These are phyloP conservation scores for Chymomyza caudatula DNA, from an alignment of 2,888 invertebrate species.

Conservation along the genomic window DNA sequence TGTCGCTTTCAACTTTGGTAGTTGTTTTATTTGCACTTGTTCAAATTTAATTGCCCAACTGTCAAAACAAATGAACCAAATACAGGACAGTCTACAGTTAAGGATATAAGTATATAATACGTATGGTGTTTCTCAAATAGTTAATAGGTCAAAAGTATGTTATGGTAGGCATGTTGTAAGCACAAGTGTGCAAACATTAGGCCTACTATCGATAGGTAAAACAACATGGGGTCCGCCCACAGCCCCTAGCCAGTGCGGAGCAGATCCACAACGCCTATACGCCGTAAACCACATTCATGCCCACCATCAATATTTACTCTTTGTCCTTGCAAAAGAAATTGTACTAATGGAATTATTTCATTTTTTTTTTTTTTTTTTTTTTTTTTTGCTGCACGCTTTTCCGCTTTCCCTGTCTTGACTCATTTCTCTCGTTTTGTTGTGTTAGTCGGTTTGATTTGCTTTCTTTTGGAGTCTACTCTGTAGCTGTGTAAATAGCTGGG, in stretches of 20 bases:
- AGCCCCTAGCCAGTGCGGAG: no score
- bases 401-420: conserved; percentile 10
- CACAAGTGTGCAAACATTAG: not conserved
- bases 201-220: no score
- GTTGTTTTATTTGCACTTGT: conserved; percentile 44
- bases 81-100: not conserved
- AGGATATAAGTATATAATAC: not conserved
- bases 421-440: conserved; percentile 13
- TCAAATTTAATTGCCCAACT: conserved; percentile 46
- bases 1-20: conserved; percentile 17
- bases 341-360: conserved; percentile 76
- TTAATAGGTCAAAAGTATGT: not conserved
- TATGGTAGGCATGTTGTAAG: not conserved
- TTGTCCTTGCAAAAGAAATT: conserved; percentile 77
- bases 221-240: no score
- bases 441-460: conserved; percentile 37
- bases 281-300: not conserved
- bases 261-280: not conserved
- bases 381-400: conserved; percentile 5
- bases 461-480: conserved; percentile 52
- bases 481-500: conserved; percentile 60
- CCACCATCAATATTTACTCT: conserved; percentile 67
- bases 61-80: not conserved
- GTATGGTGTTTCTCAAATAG: not conserved
- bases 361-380: conserved; percentile 43